Conservation (phyloP, 2,888 invertebrate species). For the Brenthis daphne region DNA sequence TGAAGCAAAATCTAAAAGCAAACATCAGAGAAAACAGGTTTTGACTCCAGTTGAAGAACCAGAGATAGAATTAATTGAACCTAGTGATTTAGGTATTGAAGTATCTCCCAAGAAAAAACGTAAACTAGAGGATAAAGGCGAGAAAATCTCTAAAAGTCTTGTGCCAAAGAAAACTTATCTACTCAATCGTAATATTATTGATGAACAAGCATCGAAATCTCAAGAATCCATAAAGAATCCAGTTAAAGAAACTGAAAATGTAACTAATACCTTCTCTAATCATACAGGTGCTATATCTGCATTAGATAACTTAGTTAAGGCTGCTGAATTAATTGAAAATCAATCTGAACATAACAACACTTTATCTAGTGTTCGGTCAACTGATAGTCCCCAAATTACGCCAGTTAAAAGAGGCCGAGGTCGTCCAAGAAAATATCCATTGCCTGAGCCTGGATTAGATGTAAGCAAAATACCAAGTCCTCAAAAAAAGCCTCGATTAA, state of each 20-base stretch:
- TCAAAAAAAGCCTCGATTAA: conserved; percentile 66
- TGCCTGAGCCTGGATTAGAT: conserved; percentile 54
- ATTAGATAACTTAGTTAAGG: conserved; percentile 74
- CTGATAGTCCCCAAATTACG: conserved; percentile 53
- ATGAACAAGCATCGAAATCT: conserved; percentile 46
- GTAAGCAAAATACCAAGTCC: conserved; percentile 55
- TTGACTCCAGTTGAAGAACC: conserved; percentile 73
- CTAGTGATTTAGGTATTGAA: conserved; percentile 63
- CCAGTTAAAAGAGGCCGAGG: conserved; percentile 73
- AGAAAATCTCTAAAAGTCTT: conserved; percentile 59
- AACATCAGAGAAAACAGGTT: conserved; percentile 78
- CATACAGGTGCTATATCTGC: conserved; percentile 65
- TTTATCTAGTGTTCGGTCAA: conserved; percentile 40
- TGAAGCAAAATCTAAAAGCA: conserved; percentile 62
- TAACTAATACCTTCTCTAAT: conserved; percentile 47
- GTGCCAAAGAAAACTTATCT: conserved; percentile 73
- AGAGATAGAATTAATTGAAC: conserved; percentile 73
- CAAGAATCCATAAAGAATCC: conserved; percentile 47
- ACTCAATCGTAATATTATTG: conserved; percentile 54
- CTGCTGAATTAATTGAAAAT: conserved; percentile 72
- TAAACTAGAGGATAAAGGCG: conserved; percentile 61
- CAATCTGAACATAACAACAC: conserved; percentile 58
- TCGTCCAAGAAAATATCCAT: conserved; percentile 72
- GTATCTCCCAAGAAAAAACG: conserved; percentile 70
- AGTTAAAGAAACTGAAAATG: conserved; percentile 48